Conservation (phyloP, 2,888 invertebrate species). For the Petrophora chlorosata region DNA sequence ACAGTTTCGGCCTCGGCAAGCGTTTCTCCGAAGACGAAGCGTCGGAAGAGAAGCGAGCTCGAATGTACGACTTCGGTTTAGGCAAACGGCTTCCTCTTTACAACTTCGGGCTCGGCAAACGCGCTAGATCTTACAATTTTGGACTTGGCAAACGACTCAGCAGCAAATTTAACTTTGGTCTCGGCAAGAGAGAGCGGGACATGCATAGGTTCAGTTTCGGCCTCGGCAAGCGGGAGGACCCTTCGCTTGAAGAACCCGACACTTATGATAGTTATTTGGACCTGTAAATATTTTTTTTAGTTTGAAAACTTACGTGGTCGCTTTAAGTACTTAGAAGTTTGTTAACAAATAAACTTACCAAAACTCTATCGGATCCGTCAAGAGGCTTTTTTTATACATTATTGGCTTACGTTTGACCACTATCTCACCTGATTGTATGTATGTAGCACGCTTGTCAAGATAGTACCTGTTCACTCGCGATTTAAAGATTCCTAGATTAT, state of each 20-base stretch:
- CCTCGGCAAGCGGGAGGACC: constrained; percentile 77
- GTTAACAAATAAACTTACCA: too few species aligned
- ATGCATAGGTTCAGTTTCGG: constrained; percentile 82
- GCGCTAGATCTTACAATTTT: constrained; percentile 77
- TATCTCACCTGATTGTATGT: too few species aligned
- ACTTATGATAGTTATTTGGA: constrained; percentile 62
- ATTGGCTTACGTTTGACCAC: too few species aligned
- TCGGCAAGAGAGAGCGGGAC: constrained; percentile 82
- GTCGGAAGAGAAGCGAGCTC: constrained; percentile 66
- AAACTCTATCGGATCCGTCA: too few species aligned
- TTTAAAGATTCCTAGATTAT: too few species aligned
- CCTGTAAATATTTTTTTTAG: constrained; percentile 51
- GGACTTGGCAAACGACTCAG: constrained; percentile 82
- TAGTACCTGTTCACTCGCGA: too few species aligned
- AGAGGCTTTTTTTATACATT: too few species aligned
- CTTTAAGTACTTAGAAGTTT: too few species aligned
- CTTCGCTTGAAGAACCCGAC: constrained; percentile 53
- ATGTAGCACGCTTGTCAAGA: too few species aligned
- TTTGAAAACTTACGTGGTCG: constrained; percentile 47
- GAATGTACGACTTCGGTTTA: constrained; percentile 74
- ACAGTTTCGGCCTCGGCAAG: constrained; percentile 89
- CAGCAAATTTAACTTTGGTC: constrained; percentile 82
- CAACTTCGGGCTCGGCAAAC: constrained; percentile 80
- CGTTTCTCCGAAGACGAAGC: constrained; percentile 71
- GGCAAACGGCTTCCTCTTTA: constrained; percentile 75